Conservation (phyloP, 2,888 invertebrate genomes). For the Folsomia manolachei region DNA sequence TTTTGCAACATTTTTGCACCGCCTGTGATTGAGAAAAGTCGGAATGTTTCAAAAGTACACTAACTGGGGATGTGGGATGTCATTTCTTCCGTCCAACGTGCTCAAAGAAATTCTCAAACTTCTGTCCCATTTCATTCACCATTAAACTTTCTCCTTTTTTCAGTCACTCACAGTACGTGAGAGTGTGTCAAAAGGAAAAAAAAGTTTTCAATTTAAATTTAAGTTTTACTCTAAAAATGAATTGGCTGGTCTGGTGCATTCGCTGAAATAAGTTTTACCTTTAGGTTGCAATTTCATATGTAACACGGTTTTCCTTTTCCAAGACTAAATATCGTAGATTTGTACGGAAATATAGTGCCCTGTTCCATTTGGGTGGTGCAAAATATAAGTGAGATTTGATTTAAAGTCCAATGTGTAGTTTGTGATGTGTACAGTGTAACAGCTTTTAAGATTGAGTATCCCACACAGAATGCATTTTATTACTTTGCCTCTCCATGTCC, state of each 20-base stretch:
- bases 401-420: background rate
- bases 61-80: too few species aligned
- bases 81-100: too few species aligned
- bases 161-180: background rate
- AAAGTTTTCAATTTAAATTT: background rate
- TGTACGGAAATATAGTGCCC: too few species aligned
- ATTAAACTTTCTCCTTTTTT: background rate
- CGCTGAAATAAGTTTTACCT: background rate
- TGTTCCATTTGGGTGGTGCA: background rate
- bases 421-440: background rate
- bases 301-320: background rate
- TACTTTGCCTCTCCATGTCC: background rate
- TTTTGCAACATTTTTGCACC: background rate
- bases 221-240: background rate
- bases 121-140: background rate
- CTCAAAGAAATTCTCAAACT: background rate
- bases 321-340: background rate
- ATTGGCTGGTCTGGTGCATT: background rate
- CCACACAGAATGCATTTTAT: background rate
- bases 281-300: background rate
- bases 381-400: background rate
- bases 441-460: constrained; percentile 3
- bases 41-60: too few species aligned
- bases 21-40: too few species aligned
- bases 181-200: too few species aligned